Evolutionary conservation across 2,888 invertebrate genomes (phyloP).

Genomic region (Drosophila anomelani): DNA sequence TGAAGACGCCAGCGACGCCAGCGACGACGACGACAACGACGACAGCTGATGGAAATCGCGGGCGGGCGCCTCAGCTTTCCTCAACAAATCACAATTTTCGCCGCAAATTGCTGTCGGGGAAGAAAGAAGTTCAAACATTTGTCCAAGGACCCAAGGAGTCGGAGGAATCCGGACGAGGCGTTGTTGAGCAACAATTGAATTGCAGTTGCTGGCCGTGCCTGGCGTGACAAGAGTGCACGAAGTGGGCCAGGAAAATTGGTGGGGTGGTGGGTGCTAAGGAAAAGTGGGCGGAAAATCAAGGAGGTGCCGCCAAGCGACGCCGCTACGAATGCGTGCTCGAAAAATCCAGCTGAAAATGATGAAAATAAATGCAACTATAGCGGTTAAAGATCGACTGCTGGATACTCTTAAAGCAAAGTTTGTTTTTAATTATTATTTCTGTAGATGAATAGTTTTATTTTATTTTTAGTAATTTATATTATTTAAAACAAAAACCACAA

Average conservation of each 20-base stretch:
- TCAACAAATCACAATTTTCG: slow-evolving; percentile 80
- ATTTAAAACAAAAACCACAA: not conserved
- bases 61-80: slow-evolving; percentile 48
- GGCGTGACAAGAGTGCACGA: slow-evolving; percentile 74
- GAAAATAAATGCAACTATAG: slow-evolving; percentile 23
- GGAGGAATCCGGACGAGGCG: slow-evolving; percentile 1
- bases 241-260: slow-evolving; percentile 39
- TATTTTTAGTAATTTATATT: not conserved
- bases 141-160: slow-evolving; percentile 46
- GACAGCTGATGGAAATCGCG: slow-evolving; percentile 80
- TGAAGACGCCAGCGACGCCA: not conserved
- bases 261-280: not conserved
- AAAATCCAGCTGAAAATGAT: slow-evolving; percentile 32
- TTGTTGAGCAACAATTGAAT: slow-evolving; percentile 74
- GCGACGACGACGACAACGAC: slow-evolving; percentile 42
- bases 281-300: not conserved
- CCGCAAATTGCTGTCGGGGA: slow-evolving; percentile 77
- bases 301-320: slow-evolving; percentile 20
- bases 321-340: slow-evolving; percentile 60
- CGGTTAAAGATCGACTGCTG: not conserved
- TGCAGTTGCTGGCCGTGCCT: slow-evolving; percentile 77
- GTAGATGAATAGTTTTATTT: too few species aligned
- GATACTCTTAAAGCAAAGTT: slow-evolving; percentile 6
- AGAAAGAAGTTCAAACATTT: slow-evolving; percentile 74
- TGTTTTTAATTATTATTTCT: too few species aligned